phyloP scores from a whole-genome alignment of 2,113 vertebrate genomes.

The Nyctereutes procyonoides region DNA sequence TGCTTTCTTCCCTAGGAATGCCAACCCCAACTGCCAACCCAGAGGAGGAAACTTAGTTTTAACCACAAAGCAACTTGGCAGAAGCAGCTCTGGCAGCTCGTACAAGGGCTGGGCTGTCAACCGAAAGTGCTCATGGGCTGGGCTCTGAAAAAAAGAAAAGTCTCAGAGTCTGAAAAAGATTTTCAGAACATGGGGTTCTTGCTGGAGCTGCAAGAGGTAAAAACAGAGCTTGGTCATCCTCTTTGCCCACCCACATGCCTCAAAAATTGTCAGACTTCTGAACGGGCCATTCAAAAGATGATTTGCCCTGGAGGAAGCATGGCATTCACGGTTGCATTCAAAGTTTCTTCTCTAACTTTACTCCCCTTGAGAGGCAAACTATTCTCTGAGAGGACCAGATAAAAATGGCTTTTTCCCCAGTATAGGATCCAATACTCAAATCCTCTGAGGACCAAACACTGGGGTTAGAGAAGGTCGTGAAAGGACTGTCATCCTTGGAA shows the following conservation, averaged over 20 bases:
- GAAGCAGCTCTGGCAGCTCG: not conserved
- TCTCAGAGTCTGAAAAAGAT: not conserved
- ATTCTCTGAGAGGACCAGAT: not conserved
- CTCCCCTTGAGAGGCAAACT: not conserved
- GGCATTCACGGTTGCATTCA: not conserved
- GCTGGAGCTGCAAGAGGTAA: not conserved
- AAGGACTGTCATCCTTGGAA: not conserved
- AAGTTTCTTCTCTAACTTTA: not conserved
- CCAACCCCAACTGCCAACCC: not conserved
- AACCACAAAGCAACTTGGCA: not conserved
- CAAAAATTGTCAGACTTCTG: not conserved
- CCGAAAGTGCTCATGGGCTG: not conserved
- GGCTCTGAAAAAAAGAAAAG: not conserved
- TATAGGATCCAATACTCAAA: not conserved
- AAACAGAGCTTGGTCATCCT: not conserved
- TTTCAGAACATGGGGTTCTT: not conserved
- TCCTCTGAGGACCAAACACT: not conserved
- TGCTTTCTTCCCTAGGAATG: not conserved
- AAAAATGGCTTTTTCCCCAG: not conserved
- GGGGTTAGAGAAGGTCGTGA: not conserved
- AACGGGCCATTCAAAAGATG: not conserved
- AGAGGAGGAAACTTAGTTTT: not conserved
- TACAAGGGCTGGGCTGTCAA: not conserved
- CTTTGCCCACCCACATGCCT: not conserved
- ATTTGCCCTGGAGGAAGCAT: not conserved